These are phyloP conservation scores for Gallinago paraguaiae DNA, from an alignment of 2,113 vertebrate species.

Conservation along the genomic window DNA sequence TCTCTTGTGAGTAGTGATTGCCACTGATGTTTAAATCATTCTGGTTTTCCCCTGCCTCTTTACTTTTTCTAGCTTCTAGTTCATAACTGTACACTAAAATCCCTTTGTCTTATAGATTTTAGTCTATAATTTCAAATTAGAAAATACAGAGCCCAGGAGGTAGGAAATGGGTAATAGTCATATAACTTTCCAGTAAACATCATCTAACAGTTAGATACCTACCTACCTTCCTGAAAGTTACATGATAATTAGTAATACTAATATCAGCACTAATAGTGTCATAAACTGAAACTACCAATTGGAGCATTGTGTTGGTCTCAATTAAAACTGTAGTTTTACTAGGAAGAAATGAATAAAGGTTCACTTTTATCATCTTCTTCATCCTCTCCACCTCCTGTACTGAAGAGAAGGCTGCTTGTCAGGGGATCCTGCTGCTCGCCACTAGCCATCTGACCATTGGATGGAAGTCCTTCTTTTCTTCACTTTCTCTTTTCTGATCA, in stretches of 20 bases:
- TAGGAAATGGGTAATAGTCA: not conserved
- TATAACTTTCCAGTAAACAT: not conserved
- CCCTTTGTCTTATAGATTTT: not conserved
- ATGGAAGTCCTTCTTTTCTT: not conserved
- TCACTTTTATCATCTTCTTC: not conserved
- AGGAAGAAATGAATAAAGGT: not conserved
- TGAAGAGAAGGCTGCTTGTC: not conserved
- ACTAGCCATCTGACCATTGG: not conserved
- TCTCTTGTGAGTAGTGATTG: not conserved
- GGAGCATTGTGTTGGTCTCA: rapidly evolving
- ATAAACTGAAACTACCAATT: not conserved
- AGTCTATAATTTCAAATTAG: not conserved
- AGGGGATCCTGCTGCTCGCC: rapidly evolving
- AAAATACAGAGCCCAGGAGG: not conserved
- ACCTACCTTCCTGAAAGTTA: not conserved
- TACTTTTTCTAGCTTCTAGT: not conserved
- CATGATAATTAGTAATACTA: not conserved
- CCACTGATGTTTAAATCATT: not conserved
- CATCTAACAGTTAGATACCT: not conserved
- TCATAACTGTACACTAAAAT: not conserved
- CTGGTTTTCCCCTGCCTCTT: not conserved
- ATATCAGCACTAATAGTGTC: not conserved
- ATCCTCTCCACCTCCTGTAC: not conserved
- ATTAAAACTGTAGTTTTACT: not conserved
- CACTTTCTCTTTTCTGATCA: not conserved